Conservation (phyloP, 2,888 invertebrate genomes). For the Hirtodrosophila trivittata region DNA sequence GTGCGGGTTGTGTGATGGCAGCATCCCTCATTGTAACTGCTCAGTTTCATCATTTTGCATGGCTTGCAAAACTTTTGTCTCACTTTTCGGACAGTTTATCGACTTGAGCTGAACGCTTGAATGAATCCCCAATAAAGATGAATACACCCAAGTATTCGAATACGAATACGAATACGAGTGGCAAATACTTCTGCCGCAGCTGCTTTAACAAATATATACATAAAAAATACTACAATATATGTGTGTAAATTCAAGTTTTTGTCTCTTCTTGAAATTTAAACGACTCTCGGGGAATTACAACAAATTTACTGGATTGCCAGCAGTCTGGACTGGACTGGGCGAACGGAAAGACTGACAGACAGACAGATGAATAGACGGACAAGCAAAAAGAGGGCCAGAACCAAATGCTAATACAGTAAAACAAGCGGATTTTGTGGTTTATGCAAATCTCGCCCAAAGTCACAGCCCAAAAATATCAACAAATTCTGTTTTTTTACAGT, state of each 20-base stretch:
- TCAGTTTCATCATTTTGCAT: slow-evolving; percentile 61
- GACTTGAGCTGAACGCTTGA: slow-evolving; percentile 65
- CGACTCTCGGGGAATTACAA: slow-evolving; percentile 41
- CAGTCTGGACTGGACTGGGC: slow-evolving; percentile 14
- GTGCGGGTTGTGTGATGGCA: no score
- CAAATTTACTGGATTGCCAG: slow-evolving; percentile 59
- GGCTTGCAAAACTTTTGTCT: slow-evolving; percentile 69
- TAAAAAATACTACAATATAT: slow-evolving; percentile 7
- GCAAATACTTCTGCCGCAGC: no score
- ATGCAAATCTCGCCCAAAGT: slow-evolving; percentile 64
- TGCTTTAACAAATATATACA: slow-evolving; percentile 15
- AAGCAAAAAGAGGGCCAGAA: slow-evolving; percentile 2
- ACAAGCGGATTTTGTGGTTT: slow-evolving; percentile 78
- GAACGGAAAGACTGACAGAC: slow-evolving; percentile 1
- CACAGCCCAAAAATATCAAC: slow-evolving; percentile 45
- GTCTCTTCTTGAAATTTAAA: slow-evolving; percentile 38
- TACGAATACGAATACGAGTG: slow-evolving; percentile 28
- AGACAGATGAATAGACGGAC: background rate
- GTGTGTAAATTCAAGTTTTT: slow-evolving; percentile 44
- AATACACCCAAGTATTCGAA: slow-evolving; percentile 56
- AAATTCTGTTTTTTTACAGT: slow-evolving; percentile 22
- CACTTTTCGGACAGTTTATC: slow-evolving; percentile 42
- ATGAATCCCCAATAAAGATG: slow-evolving; percentile 77
- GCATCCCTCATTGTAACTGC: slow-evolving; percentile 4
- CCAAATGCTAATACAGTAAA: slow-evolving; percentile 71